Base-by-base conservation (phyloP, 1,140 invertebrate genomes). In the Bombus vancouverensis region DNA sequence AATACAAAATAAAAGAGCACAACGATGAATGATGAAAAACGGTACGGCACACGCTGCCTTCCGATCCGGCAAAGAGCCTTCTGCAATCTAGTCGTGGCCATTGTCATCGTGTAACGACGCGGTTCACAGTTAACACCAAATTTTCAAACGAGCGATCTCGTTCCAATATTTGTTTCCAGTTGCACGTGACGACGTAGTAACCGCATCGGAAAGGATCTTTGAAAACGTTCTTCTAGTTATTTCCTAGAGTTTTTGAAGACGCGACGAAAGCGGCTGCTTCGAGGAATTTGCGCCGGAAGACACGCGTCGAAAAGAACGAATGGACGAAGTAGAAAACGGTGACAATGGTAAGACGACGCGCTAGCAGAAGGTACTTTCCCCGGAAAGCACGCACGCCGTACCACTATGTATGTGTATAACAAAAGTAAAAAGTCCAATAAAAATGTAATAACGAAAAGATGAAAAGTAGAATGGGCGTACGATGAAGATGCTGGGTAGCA, bases 1-100 rank as follows among this genome's bases (percentile, higher is more conserved):
- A 86, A 57, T 70, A 76, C 85, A 78, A 83, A 88, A 66, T 85
- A 89, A 89, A 87, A 74, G 81, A 87, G 75, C 91, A 91, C 88
- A 89, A 85, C 68, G 72, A 87, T 44, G 66, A 83, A 80, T 79
- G 44, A 22, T 73, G 65, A 68, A 83, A 81, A 74, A 57, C 1
- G n/a, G 22, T 34, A 68, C 44, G 78, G 71, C n/a, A 68, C 59
- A 59, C 37, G 78, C 34, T 44, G 78, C 42, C 59, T 74, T 75
- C 32, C 84, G 79, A 57, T 2, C 1, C 1, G 78, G 78, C 57
- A 13, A 62, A 80, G 59, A 44, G 44, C 66, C 72, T 78, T 59
- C 44, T 66, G 47, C 72, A 25, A 83, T 62, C 66, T 42, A 44
- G n/a, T 80, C 78, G 66, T 72, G 37, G 44, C 88, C 88, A 89